Conservation (phyloP, 2,113 vertebrate species). For the Hippopotamus amphibius region DNA sequence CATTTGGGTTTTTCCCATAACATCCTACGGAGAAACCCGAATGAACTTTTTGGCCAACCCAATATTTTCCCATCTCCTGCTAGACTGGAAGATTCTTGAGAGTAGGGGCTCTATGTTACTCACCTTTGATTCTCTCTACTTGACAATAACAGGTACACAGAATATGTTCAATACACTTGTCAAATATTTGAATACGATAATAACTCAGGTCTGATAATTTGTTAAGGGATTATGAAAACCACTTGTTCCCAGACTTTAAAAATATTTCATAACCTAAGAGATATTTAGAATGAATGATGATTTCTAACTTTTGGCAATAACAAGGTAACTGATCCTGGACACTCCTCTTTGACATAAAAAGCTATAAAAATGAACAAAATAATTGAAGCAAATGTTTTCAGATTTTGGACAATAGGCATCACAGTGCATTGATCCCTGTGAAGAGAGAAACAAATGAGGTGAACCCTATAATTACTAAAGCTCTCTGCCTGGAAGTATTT, state of each 20-base stretch:
- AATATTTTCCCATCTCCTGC: not conserved
- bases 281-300: not conserved
- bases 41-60: no score
- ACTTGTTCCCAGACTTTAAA: not conserved
- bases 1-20: no score
- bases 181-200: not conserved
- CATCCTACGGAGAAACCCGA: no score
- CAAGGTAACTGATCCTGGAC: not conserved
- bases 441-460: conserved; percentile 65
- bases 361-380: conserved; percentile 55
- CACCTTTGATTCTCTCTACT: not conserved
- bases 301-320: not conserved
- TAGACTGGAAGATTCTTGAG: not conserved
- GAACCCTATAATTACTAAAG: conserved; percentile 65
- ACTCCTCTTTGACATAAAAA: not conserved
- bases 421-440: conserved; percentile 35
- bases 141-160: not conserved
- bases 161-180: not conserved
- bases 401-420: conserved; percentile 59
- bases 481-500: conserved; percentile 67
- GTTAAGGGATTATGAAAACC: not conserved
- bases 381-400: conserved; percentile 56
- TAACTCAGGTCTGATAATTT: not conserved
- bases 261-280: not conserved
- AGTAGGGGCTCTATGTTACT: not conserved